Conservation (phyloP, 2,797 vertebrate species). For the Dicrostonyx torquatus region DNA sequence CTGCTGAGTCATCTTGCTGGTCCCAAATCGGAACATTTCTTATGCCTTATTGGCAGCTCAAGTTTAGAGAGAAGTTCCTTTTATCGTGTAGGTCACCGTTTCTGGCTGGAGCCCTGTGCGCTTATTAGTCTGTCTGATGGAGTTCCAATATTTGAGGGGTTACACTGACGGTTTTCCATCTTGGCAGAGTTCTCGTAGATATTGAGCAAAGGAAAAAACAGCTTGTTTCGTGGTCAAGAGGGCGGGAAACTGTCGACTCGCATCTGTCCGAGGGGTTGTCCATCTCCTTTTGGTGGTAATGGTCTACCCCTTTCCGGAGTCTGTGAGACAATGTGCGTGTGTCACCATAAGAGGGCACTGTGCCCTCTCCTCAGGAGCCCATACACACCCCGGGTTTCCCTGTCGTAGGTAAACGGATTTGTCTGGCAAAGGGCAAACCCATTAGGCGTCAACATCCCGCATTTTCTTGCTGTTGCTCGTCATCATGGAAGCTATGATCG, state of each 20-base stretch:
- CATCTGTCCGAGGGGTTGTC: background rate
- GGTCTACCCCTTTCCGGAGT: slow-evolving; percentile 1
- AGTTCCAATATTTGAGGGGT: slow-evolving; percentile 14
- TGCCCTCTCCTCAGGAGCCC: slow-evolving; percentile 75
- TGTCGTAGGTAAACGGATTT: slow-evolving; percentile 82
- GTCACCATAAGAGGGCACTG: slow-evolving; percentile 84
- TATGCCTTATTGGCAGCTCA: background rate
- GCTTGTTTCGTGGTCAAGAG: slow-evolving; percentile 36
- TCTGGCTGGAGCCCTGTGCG: background rate
- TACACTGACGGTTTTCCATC: background rate
- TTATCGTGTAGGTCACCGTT: background rate
- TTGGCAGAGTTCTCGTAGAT: background rate
- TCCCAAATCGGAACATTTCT: background rate
- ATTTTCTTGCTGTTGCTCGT: slow-evolving; percentile 76
- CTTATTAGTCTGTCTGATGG: background rate
- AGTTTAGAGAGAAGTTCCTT: background rate
- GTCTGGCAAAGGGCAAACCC: slow-evolving; percentile 84
- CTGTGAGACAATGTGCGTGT: slow-evolving; percentile 40
- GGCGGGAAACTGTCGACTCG: background rate
- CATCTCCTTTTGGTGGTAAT: background rate
- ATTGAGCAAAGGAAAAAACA: background rate
- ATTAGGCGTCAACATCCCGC: slow-evolving; percentile 83
- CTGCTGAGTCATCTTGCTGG: background rate
- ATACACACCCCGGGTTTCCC: slow-evolving; percentile 59
- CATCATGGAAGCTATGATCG: slow-evolving; percentile 74